Conservation (phyloP, 1,140 invertebrate species). For the Platyscapa corneri region DNA sequence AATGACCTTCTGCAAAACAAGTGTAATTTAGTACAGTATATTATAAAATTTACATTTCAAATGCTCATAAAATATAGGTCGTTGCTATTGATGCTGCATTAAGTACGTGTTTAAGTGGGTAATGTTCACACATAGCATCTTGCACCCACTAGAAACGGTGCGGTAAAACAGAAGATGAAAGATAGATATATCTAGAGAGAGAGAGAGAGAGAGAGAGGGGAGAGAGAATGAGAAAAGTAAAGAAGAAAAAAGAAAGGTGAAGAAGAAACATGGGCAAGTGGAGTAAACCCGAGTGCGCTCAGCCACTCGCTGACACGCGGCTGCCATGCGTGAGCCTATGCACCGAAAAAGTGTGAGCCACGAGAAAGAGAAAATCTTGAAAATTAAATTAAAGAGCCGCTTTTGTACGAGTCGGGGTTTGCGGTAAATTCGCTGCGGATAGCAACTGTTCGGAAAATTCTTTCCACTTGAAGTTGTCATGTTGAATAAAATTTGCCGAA, state of each 20-base stretch:
- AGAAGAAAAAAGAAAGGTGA: not conserved
- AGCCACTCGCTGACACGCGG: not conserved
- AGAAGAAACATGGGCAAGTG: not conserved
- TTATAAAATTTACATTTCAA: slow-evolving; percentile 9
- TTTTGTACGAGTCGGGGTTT: not conserved
- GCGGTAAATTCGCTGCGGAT: not conserved
- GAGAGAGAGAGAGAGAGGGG: not conserved
- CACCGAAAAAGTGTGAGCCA: not conserved
- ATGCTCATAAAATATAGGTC: not conserved
- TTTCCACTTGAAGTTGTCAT: not conserved
- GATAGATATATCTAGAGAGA: too few species aligned
- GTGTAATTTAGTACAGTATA: not conserved
- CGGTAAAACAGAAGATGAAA: not conserved
- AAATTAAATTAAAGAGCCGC: slow-evolving; percentile 13
- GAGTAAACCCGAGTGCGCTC: slow-evolving; percentile 6
- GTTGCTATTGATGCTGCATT: not conserved
- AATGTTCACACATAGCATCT: not conserved
- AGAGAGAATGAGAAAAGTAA: not conserved
- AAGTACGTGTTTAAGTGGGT: not conserved
- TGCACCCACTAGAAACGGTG: not conserved
- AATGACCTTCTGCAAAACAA: not conserved
- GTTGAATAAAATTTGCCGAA: not conserved
- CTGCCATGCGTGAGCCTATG: not conserved
- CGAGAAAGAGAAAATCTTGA: not conserved
- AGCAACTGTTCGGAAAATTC: not conserved